Evolutionary conservation across 2,888 invertebrate species (phyloP), one percentile per base, ranked within the genome.

Genomic region (Cryptosula pallasiana): DNA sequence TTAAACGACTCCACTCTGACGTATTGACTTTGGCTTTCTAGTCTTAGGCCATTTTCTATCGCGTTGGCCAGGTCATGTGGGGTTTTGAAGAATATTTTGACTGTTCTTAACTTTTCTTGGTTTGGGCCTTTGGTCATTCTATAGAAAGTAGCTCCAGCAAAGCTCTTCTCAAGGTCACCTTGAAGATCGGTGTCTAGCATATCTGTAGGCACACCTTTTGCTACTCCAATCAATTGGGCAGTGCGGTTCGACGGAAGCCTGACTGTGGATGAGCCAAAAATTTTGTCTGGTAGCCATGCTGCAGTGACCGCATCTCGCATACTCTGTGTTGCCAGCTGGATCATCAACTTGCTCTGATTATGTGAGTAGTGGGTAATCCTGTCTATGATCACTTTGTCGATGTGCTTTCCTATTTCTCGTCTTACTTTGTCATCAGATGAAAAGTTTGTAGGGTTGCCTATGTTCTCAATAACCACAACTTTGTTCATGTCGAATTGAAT

Each of bases 11-110:
- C 57, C 5, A 57, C 57, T 57, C 57, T 57, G 25, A 57, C 57
- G n/a, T 25, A 57, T 57, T 57, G 57, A 25, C n/a, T 57, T 25
- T 57, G 57, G 25, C 57, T 57, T 57, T 25, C 57, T 57, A 57
- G 57, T 57, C n/a, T 57, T 16, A 57, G 25, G 20, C 25, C 57
- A 23, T 57, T 23, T 5, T 16, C 5, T 25, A 57, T 57, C 13
- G 57, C 57, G 5, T 57, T 57, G 3, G 5, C 5, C n/a, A 57
- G 25, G 20, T 57, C n/a, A 9, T 57, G 13, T 25, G 20, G 25
- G n/a, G 57, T 57, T 25, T 57, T 16, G 25, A 25, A 57, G 5
- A n/a, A 23, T 5, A 57, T 25, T 45, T 45, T 45, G 9, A 57
- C 57, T 5, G 57, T 25, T 57, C 45, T 45, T 45, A 45, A 23